A percentile compares a stretch with the other conserved stretches of the same genome.
These are phyloP conservation scores for Anthoscopus minutus DNA, from an alignment of 2,113 vertebrate genomes.

Conservation along the genomic window DNA sequence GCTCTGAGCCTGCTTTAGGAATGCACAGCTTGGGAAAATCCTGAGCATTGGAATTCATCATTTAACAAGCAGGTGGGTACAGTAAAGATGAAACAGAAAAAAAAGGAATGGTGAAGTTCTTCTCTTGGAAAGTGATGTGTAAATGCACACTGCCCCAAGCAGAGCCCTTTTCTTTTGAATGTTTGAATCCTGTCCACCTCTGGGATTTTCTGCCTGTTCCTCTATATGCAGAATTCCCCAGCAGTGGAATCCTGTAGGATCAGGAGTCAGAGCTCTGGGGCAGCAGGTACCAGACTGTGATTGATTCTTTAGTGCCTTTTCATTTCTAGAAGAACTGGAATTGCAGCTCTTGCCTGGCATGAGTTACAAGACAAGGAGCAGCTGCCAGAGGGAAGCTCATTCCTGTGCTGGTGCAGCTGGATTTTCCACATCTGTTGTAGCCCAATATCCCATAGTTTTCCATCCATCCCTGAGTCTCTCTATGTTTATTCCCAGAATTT, in stretches of 20 bases:
- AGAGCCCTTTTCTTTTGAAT: neutral
- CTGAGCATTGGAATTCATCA: neutral
- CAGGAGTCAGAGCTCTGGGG: neutral
- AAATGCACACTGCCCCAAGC: neutral
- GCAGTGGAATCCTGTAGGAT: neutral
- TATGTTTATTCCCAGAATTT: rapidly evolving
- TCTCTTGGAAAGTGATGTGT: neutral
- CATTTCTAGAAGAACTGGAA: neutral
- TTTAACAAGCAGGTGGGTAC: neutral
- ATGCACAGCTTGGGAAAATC: neutral
- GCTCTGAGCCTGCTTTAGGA: neutral
- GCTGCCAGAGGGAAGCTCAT: neutral
- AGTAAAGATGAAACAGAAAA: neutral
- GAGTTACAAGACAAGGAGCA: neutral
- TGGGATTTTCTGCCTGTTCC: neutral
- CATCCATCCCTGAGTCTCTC: neutral
- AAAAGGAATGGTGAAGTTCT: neutral
- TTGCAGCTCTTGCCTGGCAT: neutral
- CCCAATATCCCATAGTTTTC: neutral
- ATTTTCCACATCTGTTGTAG: neutral
- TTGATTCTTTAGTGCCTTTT: neutral
- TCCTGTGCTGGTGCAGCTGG: neutral
- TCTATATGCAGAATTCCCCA: neutral
- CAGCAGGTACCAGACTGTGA: neutral
- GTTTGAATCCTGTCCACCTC: neutral